A percentile compares a stretch with the other conserved stretches of the same genome.
These are phyloP conservation scores for Copsychus sechellarum DNA, from an alignment of 2,113 vertebrate genomes.

Conservation along the genomic window DNA sequence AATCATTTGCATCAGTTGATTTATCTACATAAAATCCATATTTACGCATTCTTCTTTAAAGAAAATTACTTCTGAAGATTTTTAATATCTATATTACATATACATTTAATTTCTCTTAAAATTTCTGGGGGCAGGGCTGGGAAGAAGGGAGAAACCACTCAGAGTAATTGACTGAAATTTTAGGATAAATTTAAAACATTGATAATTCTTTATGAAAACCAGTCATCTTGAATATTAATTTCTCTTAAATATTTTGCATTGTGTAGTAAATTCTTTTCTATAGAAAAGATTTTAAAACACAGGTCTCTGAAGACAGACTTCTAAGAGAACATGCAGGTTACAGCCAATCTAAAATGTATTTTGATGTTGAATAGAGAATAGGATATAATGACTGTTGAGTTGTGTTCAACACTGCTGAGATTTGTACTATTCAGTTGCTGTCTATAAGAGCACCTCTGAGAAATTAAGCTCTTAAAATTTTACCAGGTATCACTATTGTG, in stretches of 20 bases:
- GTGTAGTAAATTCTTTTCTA: neutral
- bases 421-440: neutral
- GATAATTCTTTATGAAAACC: neutral
- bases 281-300: neutral
- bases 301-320: neutral
- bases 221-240: neutral
- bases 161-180: neutral
- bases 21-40: neutral
- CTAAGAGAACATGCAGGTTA: neutral
- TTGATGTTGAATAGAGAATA: neutral
- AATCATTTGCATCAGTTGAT: neutral
- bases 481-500: neutral
- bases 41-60: neutral
- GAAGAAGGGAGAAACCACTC: neutral
- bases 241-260: neutral
- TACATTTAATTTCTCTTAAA: neutral
- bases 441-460: neutral
- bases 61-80: neutral
- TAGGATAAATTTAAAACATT: neutral
- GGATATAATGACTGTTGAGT: neutral
- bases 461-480: neutral
- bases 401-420: neutral
- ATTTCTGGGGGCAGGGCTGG: fast-evolving
- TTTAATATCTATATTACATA: neutral
- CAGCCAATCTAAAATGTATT: neutral